Conservation (phyloP, 2,888 invertebrate species). For the Mythimna ferrago region DNA sequence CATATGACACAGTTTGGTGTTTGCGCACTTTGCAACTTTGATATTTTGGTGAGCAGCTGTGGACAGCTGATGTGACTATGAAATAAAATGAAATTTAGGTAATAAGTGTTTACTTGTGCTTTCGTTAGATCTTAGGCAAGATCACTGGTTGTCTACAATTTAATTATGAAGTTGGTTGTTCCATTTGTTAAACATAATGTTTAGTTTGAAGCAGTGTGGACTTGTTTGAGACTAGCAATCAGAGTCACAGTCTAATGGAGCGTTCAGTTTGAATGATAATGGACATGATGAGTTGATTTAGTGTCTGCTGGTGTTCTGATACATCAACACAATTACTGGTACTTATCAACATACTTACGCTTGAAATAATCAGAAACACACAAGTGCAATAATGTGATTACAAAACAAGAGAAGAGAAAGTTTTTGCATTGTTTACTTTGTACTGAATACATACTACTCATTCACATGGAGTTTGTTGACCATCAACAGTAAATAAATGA, state of each 20-base stretch:
- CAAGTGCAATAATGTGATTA: conserved; percentile 22
- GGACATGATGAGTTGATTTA: conserved; percentile 55
- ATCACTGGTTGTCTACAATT: conserved; percentile 60
- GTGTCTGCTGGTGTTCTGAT: conserved; percentile 32
- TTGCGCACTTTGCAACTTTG: conserved; percentile 65
- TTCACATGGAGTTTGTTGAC: conserved; percentile 11
- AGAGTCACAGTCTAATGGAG: conserved; percentile 46
- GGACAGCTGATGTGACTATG: conserved; percentile 82
- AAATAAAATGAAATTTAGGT: conserved; percentile 90
- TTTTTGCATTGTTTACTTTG: conserved; percentile 65
- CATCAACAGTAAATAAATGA: neutral
- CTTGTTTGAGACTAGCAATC: conserved; percentile 62
- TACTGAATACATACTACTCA: conserved; percentile 28
- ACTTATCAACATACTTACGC: conserved; percentile 12
- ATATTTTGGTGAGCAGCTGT: conserved; percentile 78
- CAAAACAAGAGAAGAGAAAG: conserved; percentile 68
- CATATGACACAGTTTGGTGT: conserved; percentile 73
- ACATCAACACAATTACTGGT: conserved; percentile 33
- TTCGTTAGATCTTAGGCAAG: conserved; percentile 55
- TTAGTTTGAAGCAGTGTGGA: conserved; percentile 67
- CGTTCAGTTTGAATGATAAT: conserved; percentile 42
- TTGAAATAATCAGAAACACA: conserved; percentile 21
- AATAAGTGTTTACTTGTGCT: conserved; percentile 67
- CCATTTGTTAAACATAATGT: conserved; percentile 37
- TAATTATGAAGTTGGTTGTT: conserved; percentile 32